Base-by-base conservation (phyloP, 1,140 invertebrate genomes). In the Calephelis nemesis region DNA sequence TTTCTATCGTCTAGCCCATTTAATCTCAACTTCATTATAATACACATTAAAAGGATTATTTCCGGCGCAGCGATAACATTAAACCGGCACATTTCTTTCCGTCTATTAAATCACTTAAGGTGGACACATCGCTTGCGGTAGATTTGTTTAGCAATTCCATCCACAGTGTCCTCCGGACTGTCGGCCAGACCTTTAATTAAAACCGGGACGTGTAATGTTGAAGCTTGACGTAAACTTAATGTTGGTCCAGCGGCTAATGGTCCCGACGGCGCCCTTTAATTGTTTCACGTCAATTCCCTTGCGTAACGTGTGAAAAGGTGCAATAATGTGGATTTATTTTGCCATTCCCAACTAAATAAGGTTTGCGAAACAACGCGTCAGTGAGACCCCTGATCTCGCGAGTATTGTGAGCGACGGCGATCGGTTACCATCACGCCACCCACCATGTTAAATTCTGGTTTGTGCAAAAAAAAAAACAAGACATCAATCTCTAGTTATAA, bases 61-160 rank as follows among this genome's bases (percentile, higher is more conserved):
- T 81, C 75, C 73, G 73, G 65, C 60, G 69, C 63, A 67, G 72
- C 77, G 73, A 75, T 83, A 83, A 85, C 82, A 87, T 82, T 88
- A 84, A 85, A 86, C 79, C 78, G 78, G 79, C 80, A 81, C 80
- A 91, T 90, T 91, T 89, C 87, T 89, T 90, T 87, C 80, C 87
- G 86, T 83, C 86, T 87, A 88, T 88, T 91, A 91, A 91, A 91
- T 91, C 89, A 91, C 89, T 91, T 90, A 87, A 90, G 88, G 88
- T 91, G 88, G 88, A 91, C 88, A 91, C 85, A 85, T 88, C 80
- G 87, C 83, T 81, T 84, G 85, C 81, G 85, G 87, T 84, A 87
- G 86, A 90, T 91, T 91, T 91, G 87, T 90, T 91, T 86, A 87
- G 89, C 82, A 91, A 91, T 91, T 89, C 86, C 87, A 85, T 86